Base-by-base conservation (phyloP, 1,140 invertebrate species). In the Choristoneura fumiferana region DNA sequence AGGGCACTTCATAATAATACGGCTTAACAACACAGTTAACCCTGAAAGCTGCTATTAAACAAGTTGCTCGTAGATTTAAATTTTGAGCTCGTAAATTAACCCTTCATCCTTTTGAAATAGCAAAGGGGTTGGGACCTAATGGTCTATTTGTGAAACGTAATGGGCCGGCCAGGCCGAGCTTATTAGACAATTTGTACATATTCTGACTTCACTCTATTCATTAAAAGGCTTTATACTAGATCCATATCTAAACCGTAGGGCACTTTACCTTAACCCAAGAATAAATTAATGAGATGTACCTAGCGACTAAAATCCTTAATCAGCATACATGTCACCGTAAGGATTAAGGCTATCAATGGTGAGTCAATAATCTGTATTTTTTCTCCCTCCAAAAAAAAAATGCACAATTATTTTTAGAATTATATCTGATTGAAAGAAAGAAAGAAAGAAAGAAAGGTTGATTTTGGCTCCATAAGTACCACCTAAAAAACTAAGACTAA, bases 81-180 rank as follows among this genome's bases (percentile, higher is more conserved):
- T 89, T 87, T 89, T 84, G 79, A 86, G 84, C 84, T 83, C 81
- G 73, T 89, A 89, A 89, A 89, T 87, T 89, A 87, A 89, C 82
- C 84, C 85, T 83, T 84, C 85, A 83, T 89, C 85, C 85, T 87
- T 88, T 85, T 84, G 82, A 84, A 88, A 87, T 88, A 85, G 84
- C 81, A 80, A 87, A 88, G 81, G 85, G 84, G 86, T 85, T 84
- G 82, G 78, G 81, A 80, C 78, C 76, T 87, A 88, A 88, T 87
- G 83, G 85, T 78, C 85, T 89, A 89, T 89, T 89, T 89, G 84
- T 81, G 80, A 80, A 78, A 79, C 73, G 81, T 79, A 88, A 88
- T 88, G 82, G 84, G 73, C 75, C 78, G 81, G 74, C 71, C 75
- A 78, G 76, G 74, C 77, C 78, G 72, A 77, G 78, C 70, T 75